Conservation (phyloP, 1,140 invertebrate species). For the Protaetia brevitarsis region DNA sequence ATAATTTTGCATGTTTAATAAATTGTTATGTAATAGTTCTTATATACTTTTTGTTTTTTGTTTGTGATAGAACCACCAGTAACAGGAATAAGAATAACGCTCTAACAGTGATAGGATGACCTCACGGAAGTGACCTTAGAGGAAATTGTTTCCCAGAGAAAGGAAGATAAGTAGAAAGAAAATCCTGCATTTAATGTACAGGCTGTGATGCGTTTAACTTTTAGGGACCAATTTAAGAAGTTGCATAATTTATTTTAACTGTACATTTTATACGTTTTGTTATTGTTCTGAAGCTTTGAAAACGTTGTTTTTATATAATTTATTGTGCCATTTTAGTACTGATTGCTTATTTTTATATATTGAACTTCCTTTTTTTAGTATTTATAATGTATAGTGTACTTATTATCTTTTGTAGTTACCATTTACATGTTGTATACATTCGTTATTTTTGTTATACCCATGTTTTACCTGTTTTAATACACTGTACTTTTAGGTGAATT, state of each 20-base stretch:
- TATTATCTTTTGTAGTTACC: conserved; percentile 7
- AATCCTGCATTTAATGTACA: conserved; percentile 9
- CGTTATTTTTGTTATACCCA: not conserved
- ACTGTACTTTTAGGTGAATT: not conserved
- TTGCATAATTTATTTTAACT: conserved; percentile 19
- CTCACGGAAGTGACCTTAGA: conserved; percentile 32
- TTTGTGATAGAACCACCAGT: conserved; percentile 50
- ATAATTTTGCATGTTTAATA: conserved; percentile 7
- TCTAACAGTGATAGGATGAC: conserved; percentile 47
- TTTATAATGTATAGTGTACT: conserved; percentile 17
- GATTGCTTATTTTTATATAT: conserved; percentile 19
- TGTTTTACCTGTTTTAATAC: not conserved
- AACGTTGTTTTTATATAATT: conserved; percentile 24
- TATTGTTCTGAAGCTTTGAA: not conserved
- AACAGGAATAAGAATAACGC: conserved; percentile 54
- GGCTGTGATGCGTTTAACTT: conserved; percentile 10
- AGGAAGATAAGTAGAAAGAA: not conserved
- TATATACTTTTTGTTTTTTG: conserved; percentile 26
- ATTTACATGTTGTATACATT: not conserved
- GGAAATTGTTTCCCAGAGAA: not conserved
- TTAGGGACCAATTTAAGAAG: conserved; percentile 15
- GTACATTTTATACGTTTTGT: not conserved
- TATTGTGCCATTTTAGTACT: conserved; percentile 20
- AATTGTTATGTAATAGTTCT: not conserved
- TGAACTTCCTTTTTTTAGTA: conserved; percentile 3